A percentile compares a stretch with the other conserved stretches of the same genome.
These are phyloP conservation scores for Stigmatopora argus DNA, from an alignment of 2,113 vertebrate genomes.

Conservation along the genomic window DNA sequence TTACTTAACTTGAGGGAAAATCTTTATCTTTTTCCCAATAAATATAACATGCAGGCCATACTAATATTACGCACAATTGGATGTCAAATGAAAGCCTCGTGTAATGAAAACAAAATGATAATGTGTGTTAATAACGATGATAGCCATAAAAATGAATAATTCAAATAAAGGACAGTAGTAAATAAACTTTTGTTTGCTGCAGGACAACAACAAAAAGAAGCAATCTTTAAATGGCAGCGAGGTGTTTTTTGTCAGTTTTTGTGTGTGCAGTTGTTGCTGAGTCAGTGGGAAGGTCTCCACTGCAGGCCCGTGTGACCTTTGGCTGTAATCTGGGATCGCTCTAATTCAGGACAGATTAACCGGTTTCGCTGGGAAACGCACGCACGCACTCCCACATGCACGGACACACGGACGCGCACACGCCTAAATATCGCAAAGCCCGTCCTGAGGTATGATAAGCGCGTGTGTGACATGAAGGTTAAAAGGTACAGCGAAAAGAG, in stretches of 20 bases:
- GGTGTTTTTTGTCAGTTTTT: neutral
- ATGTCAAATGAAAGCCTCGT: too few relatives aligned
- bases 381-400: conserved; percentile 1
- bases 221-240: neutral
- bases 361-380: conserved; percentile 33
- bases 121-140: too few relatives aligned
- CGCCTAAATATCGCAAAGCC: neutral
- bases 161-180: too few relatives aligned
- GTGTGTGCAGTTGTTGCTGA: conserved; percentile 39
- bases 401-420: neutral
- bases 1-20: too few relatives aligned
- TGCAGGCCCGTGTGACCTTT: conserved; percentile 63
- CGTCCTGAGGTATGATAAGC: neutral
- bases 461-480: neutral
- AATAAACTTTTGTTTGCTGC: neutral
- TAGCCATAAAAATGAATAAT: too few relatives aligned
- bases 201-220: neutral
- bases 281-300: conserved; percentile 42
- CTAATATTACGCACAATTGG: too few relatives aligned
- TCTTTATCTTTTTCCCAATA: too few relatives aligned
- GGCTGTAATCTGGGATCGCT: conserved; percentile 68
- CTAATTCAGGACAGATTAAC: conserved; percentile 71
- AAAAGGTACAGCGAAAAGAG: neutral
- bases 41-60: too few relatives aligned
- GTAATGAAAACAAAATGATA: too few relatives aligned